Base-by-base conservation (phyloP, 2,113 vertebrate species). In the Aphyosemion australe region DNA sequence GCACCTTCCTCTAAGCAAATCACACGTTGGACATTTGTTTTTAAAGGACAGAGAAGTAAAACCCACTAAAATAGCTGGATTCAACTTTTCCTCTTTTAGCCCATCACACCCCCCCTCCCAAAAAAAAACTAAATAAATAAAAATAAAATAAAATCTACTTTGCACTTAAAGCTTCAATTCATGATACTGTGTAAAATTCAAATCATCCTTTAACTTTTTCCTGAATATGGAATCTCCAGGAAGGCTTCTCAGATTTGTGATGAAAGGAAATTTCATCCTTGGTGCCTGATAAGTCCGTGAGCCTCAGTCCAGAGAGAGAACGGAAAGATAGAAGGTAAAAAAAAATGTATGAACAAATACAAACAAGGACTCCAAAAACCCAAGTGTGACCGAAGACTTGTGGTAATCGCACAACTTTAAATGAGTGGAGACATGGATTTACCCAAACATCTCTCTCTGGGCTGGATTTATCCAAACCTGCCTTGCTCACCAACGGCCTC, bases 271-370 rank as follows among this genome's bases (percentile, higher is more conserved):
- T 60, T 72, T 20, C 42, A 43, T 15, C 72, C 56, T 85, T 46
- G 0, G 5, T 37, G 72, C 55, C 72, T 42, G 48, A 65, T 3
- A 2, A 49, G 41, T 60, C 3, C 21, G 56, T 53, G 50, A 69
- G 58, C 70, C 74, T 71, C 34, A 37, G 34, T 37, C 34, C 34
- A 37, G 34, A 6, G 34, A 37, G 34, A 37, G 34, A 37, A 37
- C 6, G 34, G 34, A 1, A 37, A 37, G 34, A 8, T 54, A 71
- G 43, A 65, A 62, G 59, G 76, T 52, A 81, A 76, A 68, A 56
- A 75, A 72, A 54, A 72, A 72, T 65, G 45, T 69, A 75, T 15
- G 83, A 49, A 82, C 70, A 74, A 87, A 80, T 65, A 63, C 68
- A 86, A 8, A 80, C 80, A 82, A 73, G 79, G 78, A 19, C 12